Evolutionary conservation across 2,797 vertebrate genomes (phyloP).

Genomic region (Urosaurus nigricauda): DNA sequence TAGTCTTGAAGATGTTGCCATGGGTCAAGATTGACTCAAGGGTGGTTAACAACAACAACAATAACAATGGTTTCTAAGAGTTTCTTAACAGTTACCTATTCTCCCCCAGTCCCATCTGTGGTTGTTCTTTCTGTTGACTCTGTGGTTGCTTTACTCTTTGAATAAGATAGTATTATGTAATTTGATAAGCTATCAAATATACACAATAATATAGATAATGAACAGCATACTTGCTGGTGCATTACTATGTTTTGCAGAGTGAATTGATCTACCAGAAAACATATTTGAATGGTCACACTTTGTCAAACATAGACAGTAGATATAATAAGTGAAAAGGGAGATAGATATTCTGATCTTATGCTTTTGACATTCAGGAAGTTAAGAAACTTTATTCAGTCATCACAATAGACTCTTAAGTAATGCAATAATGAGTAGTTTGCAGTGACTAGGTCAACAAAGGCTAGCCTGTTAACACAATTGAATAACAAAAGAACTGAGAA

Average conservation of each 20-base stretch:
- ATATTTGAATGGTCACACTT: constrained; percentile 3
- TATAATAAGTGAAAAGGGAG: fast-evolving
- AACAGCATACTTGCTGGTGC: not conserved
- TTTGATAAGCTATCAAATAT: not conserved
- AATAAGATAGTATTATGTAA: not conserved
- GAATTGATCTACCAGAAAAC: not conserved
- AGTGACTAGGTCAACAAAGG: not conserved
- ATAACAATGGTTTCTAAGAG: not conserved
- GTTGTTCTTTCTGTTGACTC: not conserved
- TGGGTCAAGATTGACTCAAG: too few relatives aligned
- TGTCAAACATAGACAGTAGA: not conserved
- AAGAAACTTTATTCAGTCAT: not conserved
- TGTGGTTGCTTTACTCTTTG: not conserved
- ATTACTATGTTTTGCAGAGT: not conserved
- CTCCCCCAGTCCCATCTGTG: not conserved
- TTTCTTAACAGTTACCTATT: not conserved
- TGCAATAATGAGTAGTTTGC: not conserved
- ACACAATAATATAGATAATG: not conserved
- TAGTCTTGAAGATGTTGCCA: too few relatives aligned
- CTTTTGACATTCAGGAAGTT: not conserved
- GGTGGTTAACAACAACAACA: too few relatives aligned
- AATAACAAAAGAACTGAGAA: not conserved
- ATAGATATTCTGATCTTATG: not conserved
- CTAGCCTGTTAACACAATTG: not conserved
- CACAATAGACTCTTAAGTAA: constrained; percentile 24